Conservation (phyloP, 1,140 invertebrate genomes). For the Megalopta genalis region DNA sequence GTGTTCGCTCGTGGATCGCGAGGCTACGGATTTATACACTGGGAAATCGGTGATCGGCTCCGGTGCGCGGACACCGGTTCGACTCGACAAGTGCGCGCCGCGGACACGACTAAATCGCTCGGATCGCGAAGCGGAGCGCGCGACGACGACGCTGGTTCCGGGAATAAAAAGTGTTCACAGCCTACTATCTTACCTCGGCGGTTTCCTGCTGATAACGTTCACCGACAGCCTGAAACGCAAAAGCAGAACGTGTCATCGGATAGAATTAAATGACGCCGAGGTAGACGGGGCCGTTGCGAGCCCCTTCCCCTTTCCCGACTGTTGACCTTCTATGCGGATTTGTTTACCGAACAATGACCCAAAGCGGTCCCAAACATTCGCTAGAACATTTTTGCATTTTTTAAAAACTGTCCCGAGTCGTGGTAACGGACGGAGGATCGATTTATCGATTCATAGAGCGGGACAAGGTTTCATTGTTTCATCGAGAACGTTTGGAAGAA, state of each 20-base stretch:
- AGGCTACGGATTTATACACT: too few species aligned
- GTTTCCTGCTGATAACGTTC: conserved; percentile 75
- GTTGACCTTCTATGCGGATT: too few species aligned
- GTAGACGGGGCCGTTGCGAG: background rate
- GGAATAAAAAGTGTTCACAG: conserved; percentile 48
- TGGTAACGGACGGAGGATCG: too few species aligned
- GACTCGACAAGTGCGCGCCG: background rate
- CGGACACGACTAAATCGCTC: conserved; percentile 42
- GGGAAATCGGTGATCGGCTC: too few species aligned
- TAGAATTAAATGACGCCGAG: background rate
- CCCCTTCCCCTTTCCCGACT: too few species aligned
- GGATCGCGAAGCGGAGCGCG: conserved; percentile 10
- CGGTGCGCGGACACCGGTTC: too few species aligned
- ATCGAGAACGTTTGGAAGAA: too few species aligned
- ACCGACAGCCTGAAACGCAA: conserved; percentile 61
- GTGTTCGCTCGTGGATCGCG: background rate
- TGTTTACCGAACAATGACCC: too few species aligned
- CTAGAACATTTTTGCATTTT: too few species aligned
- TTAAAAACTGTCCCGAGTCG: too few species aligned
- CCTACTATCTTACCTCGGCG: conserved; percentile 72
- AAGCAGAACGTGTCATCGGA: conserved; percentile 61
- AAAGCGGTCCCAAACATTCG: background rate
- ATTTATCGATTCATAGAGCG: too few species aligned
- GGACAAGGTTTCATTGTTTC: too few species aligned
- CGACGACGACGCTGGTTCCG: conserved; percentile 12